Evolutionary conservation across 2,888 invertebrate species (phyloP).

Genomic region (Eledone cirrhosa): DNA sequence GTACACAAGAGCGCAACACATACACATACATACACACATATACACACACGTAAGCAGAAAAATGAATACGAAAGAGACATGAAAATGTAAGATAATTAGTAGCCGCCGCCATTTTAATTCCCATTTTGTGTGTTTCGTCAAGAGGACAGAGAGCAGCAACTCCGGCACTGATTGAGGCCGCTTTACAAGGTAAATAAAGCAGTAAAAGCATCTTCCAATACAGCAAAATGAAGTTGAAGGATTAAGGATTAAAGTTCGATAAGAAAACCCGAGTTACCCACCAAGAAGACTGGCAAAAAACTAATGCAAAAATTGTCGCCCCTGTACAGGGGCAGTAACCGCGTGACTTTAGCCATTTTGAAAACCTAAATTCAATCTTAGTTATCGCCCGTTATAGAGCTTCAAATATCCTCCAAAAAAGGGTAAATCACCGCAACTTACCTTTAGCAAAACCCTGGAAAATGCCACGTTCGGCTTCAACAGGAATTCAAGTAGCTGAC

Average conservation of each 20-base stretch:
- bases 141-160: too few species aligned
- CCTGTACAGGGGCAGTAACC: constrained; percentile 30
- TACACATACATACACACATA: neutral
- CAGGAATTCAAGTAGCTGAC: neutral
- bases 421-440: neutral
- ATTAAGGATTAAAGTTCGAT: neutral
- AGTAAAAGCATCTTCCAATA: neutral
- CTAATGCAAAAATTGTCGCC: constrained; percentile 26
- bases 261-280: neutral
- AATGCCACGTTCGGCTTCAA: neutral
- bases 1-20: too few species aligned
- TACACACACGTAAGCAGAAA: neutral
- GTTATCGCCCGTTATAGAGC: constrained; percentile 28
- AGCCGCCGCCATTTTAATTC: constrained; percentile 23
- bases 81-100: neutral
- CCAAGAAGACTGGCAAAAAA: neutral
- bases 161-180: too few species aligned
- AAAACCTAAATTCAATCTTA: constrained; percentile 23
- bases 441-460: neutral
- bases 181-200: too few species aligned
- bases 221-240: constrained; percentile 10
- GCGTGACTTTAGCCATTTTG: constrained; percentile 30
- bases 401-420: neutral
- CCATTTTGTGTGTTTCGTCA: neutral
- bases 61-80: neutral